phyloP scores from a whole-genome alignment of 53 echinoderm and acorn worm genomes.

The Crossaster papposus region DNA sequence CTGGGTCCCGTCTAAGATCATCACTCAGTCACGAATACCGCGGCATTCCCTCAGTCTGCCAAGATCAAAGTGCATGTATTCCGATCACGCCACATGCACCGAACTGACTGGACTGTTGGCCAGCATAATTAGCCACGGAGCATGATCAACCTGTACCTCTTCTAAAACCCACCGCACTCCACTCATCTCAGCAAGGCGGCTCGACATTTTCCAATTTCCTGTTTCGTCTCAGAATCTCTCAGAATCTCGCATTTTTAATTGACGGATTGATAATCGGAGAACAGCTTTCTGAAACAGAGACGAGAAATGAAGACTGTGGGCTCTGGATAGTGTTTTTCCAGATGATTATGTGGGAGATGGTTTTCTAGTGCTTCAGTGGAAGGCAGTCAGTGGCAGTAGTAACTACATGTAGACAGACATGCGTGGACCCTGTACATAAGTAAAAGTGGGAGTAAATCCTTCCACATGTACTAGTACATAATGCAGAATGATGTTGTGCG shows the following conservation, averaged over 20 bases:
- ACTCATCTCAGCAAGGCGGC: neutral
- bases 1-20: neutral
- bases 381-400: neutral
- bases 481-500: neutral
- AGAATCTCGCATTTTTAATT: neutral
- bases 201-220: neutral
- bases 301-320: neutral
- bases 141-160: neutral
- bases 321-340: constrained; percentile 4
- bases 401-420: too few relatives aligned
- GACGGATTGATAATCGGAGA: neutral
- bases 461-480: neutral
- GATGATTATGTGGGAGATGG: neutral
- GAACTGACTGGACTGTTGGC: neutral
- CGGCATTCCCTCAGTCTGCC: neutral
- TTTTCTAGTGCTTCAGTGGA: neutral
- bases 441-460: too few relatives aligned
- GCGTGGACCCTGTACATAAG: neutral
- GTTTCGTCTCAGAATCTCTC: neutral
- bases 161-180: neutral
- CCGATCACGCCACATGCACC: constrained; percentile 20
- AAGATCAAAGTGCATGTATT: constrained; percentile 34
- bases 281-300: constrained; percentile 7
- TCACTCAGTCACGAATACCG: neutral
- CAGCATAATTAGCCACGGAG: constrained; percentile 24